phyloP scores from a whole-genome alignment of 2,797 vertebrate genomes.

The Platyrinchus mystaceus region DNA sequence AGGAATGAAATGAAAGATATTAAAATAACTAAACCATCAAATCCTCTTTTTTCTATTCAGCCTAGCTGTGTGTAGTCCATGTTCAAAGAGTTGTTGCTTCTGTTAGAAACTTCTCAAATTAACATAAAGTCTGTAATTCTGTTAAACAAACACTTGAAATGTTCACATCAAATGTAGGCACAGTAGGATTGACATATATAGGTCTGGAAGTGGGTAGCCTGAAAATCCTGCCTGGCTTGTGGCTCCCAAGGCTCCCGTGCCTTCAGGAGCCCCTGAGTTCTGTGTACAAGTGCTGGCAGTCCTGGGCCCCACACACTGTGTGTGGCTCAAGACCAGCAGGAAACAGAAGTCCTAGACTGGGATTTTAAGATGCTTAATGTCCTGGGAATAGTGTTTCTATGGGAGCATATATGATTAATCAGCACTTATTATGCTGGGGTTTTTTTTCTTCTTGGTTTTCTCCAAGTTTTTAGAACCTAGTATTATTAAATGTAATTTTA shows the following conservation, averaged over 20 bases:
- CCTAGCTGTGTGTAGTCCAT: neutral
- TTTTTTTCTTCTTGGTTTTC: neutral
- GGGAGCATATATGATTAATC: neutral
- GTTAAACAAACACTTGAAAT: neutral
- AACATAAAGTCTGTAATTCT: neutral
- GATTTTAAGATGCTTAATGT: neutral
- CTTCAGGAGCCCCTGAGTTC: neutral
- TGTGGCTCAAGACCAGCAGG: neutral
- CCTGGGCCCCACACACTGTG: neutral
- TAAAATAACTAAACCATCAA: constrained; percentile 13
- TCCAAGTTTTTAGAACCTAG: neutral
- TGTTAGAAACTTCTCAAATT: neutral
- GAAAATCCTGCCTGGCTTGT: neutral
- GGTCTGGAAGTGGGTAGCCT: neutral
- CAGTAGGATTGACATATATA: accelerated
- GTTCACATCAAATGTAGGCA: neutral
- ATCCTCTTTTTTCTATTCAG: neutral
- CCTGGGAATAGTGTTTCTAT: neutral
- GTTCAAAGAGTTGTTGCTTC: neutral
- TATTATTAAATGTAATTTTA: neutral
- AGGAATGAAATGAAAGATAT: neutral
- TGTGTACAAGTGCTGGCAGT: neutral
- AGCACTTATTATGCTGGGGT: neutral
- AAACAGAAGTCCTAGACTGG: neutral
- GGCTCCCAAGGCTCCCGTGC: neutral